Evolutionary conservation across 2,797 vertebrate species (phyloP), one percentile per base, ranked within the genome.

Genomic region (Glossophaga mutica): DNA sequence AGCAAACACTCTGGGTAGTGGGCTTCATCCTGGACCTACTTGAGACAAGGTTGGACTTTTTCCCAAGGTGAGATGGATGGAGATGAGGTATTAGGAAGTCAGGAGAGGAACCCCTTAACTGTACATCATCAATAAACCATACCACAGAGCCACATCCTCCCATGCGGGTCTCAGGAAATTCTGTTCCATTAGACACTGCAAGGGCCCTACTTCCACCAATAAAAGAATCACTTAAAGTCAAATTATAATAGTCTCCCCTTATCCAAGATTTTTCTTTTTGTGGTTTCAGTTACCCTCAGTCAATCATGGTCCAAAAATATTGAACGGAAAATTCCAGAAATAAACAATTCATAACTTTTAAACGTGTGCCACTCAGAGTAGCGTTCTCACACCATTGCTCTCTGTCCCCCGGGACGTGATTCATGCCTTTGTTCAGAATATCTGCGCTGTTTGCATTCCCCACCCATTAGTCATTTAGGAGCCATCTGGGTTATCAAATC

Each of bases 181-280:
- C 62, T n/a, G 16, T 65, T n/a, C 32, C 14, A n/a, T 65, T n/a
- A 65, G 62, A 65, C 62, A 65, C 32, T 65, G 62, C 15, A 65
- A 65, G 62, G 26, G 15, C 29, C 62, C 14, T 12, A 16, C 62
- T 65, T n/a, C 15, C 29, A 65, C 62, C 29, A 62, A n/a, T 16
- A 65, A 65, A 14, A 65, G 32, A 93, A 71, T 70, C n/a, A 76
- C 50, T 95, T 91, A 74, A 91, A 82, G 77, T 94, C 32, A 87
- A 52, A 44, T 79, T 92, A n/a, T 11, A 65, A 44, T 65, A 46
- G 42, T 46, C 57, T 83, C 22, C 62, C n/a, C 44, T 67, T 67
- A 48, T 48, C 21, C 5, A 3, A 67, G 21, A 8, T 67, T 67
- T 48, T 46, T 12, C 22, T 84, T 37, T 68, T 44, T 34, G 62